Base-by-base conservation (phyloP, 2,888 invertebrate species). In the Heliconius sara region DNA sequence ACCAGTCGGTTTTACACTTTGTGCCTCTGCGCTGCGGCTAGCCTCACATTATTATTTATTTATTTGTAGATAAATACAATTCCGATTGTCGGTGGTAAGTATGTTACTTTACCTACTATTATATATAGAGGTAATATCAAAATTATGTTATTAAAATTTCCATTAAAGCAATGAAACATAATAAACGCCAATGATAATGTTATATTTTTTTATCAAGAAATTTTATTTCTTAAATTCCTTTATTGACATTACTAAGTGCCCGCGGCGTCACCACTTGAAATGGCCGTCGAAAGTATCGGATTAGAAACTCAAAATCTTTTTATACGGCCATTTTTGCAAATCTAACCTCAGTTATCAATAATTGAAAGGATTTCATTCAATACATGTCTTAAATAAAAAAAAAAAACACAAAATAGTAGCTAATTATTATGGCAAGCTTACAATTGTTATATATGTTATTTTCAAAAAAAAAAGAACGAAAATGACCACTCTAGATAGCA, bases 401-500 rank as follows among this genome's bases (percentile, higher is more conserved):
- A 68, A 70, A 13, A 43, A 68, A 68, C 22, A 12, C 6, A 70
- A 27, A 27, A 47, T 25, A 16, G 16, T 70, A 25, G 43, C 6
- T 47, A 65, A 68, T 34, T 39, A 25, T 70, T 43, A 25, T 43
- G 70, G 9, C 13, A 43, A 47, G 39, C 39, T 68, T n/a, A 22
- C n/a, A 70, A 47, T 43, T 25, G 39, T 39, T 25, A 25, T 43
- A 27, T n/a, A 25, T 70, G 39, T 70, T 75, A 68, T 63, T 19
- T 65, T 60, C n/a, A 34, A 73, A 78, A 65, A 73, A 43, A 65
- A 73, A 19, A 43, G n/a, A 73, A 78, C 52, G 16, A 76, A 75
- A 75, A 75, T 72, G 79, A 52, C 78, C 78, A 74, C 30, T 74
- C 27, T 72, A 77, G 79, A 81, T 79, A 72, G 75, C 39, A 78